Percentiles rank a stretch among this genome's conserved stretches.
phyloP scores from a whole-genome alignment of 2,113 vertebrate species.

The Austrofundulus limnaeus region DNA sequence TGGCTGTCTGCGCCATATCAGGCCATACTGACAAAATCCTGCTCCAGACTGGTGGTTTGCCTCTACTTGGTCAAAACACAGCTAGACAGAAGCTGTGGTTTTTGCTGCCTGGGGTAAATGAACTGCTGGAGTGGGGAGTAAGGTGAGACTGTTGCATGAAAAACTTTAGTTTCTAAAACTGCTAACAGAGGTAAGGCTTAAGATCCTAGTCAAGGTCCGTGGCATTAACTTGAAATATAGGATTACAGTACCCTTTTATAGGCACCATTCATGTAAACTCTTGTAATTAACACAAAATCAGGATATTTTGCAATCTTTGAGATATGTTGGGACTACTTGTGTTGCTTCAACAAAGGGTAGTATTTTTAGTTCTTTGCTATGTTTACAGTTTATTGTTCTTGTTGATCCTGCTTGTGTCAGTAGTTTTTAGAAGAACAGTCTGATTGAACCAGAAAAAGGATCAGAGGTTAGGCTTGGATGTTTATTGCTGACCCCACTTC shows the following conservation, averaged over 20 bases:
- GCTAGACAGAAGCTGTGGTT: constrained; percentile 50
- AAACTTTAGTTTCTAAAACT: constrained; percentile 27
- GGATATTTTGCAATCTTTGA: too few species aligned
- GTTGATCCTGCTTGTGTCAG: constrained; percentile 10
- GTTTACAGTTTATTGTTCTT: constrained; percentile 27
- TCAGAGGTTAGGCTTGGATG: constrained; percentile 56
- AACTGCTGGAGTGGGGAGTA: constrained; percentile 54
- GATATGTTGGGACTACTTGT: too few species aligned
- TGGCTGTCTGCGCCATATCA: constrained; percentile 71
- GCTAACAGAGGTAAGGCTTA: constrained; percentile 17
- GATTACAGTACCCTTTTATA: too few species aligned
- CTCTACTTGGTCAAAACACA: constrained; percentile 82
- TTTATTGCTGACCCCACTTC: constrained; percentile 66
- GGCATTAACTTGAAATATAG: constrained; percentile 1
- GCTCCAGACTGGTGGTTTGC: constrained; percentile 68
- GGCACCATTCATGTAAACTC: background rate
- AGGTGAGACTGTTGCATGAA: constrained; percentile 49
- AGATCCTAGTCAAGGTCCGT: constrained; percentile 9
- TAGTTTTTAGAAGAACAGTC: constrained; percentile 36
- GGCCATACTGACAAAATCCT: constrained; percentile 68
- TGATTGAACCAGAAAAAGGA: constrained; percentile 56
- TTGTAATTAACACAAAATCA: background rate
- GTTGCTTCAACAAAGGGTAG: too few species aligned
- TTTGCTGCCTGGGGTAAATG: constrained; percentile 57
- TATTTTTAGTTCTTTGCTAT: constrained; percentile 6